phyloP scores from a whole-genome alignment of 2,113 vertebrate genomes.

The Hydrolagus affinis region DNA sequence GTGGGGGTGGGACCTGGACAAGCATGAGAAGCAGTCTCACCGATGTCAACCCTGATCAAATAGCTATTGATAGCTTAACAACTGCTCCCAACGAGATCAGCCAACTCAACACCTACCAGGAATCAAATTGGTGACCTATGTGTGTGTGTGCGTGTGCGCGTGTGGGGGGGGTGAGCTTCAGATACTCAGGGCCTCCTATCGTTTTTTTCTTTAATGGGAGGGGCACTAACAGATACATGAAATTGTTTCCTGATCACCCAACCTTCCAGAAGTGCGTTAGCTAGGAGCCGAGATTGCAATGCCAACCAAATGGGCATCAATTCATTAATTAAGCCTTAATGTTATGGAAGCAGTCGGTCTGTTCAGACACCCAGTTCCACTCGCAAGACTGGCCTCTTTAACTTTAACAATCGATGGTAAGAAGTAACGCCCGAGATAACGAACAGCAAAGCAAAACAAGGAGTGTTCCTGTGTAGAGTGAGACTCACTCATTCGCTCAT shows the following conservation, averaged over 20 bases:
- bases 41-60: too few relatives aligned
- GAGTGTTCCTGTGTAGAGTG: not conserved
- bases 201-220: not conserved
- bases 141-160: too few relatives aligned
- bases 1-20: too few relatives aligned
- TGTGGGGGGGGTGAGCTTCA: too few relatives aligned
- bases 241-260: not conserved
- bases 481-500: not conserved
- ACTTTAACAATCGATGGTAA: not conserved
- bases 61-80: too few relatives aligned
- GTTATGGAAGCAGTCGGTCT: not conserved
- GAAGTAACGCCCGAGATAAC: not conserved
- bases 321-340: not conserved
- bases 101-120: too few relatives aligned
- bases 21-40: too few relatives aligned
- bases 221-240: constrained; percentile 17
- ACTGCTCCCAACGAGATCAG: too few relatives aligned
- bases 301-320: too few relatives aligned
- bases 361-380: not conserved
- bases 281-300: not conserved
- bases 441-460: not conserved
- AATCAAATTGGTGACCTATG: too few relatives aligned
- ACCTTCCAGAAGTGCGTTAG: not conserved
- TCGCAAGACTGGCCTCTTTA: not conserved
- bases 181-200: too few relatives aligned